phyloP scores from a whole-genome alignment of 2,113 vertebrate species.

The Prochilodus magdalenae region DNA sequence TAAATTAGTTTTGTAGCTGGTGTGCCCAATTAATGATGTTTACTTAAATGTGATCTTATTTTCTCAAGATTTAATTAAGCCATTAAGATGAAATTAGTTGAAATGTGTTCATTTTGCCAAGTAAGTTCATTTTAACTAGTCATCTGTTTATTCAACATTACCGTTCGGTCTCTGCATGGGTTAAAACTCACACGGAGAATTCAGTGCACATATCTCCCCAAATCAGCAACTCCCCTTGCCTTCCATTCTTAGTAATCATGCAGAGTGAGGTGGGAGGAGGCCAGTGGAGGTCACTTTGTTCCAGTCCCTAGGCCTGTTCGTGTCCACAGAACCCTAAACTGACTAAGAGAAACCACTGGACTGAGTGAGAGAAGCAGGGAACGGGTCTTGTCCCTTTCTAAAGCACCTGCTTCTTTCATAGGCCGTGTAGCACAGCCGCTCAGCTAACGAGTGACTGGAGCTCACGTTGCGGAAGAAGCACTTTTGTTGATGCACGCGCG shows the following conservation, averaged over 20 bases:
- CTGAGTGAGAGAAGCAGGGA: not conserved
- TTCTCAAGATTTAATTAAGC: too few relatives aligned
- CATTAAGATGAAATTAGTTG: too few relatives aligned
- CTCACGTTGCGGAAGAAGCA: not conserved
- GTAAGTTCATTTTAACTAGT: too few relatives aligned
- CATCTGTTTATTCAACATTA: too few relatives aligned
- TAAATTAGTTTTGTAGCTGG: too few relatives aligned
- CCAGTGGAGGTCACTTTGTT: not conserved
- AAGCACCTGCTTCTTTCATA: not conserved
- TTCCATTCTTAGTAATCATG: too few relatives aligned
- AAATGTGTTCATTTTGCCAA: too few relatives aligned
- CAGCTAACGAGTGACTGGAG: not conserved
- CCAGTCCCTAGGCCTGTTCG: not conserved
- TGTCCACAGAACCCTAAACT: not conserved
- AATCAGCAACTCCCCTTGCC: not conserved
- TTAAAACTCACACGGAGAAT: too few relatives aligned
- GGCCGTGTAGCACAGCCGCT: not conserved
- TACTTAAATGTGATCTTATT: too few relatives aligned
- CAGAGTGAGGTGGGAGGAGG: not conserved
- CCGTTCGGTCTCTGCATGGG: too few relatives aligned
- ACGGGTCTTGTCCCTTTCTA: not conserved
- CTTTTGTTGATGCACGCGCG: not conserved
- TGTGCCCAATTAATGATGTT: too few relatives aligned
- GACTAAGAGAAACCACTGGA: not conserved
- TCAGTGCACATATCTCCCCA: too few relatives aligned